phyloP scores from a whole-genome alignment of 53 echinoderm and acorn worm genomes.

The Pentamera pediparva region DNA sequence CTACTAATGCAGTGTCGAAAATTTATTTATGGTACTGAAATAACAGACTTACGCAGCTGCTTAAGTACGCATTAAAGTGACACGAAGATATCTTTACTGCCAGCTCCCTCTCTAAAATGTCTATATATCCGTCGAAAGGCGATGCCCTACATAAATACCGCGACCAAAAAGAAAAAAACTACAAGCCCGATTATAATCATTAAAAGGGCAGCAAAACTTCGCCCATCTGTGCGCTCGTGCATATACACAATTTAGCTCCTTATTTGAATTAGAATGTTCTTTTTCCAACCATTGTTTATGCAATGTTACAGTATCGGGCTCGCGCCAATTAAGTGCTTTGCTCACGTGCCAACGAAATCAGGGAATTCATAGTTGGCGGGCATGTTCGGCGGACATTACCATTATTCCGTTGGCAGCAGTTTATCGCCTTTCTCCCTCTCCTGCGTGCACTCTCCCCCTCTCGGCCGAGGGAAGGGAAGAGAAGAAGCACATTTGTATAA shows the following conservation, averaged over 20 bases:
- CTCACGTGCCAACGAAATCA: constrained; percentile 20
- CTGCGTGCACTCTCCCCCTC: not conserved
- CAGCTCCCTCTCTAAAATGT: too few species aligned
- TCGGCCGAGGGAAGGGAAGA: not conserved
- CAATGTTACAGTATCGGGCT: constrained; percentile 26
- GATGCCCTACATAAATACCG: not conserved
- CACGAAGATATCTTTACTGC: too few species aligned
- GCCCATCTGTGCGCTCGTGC: constrained; percentile 37
- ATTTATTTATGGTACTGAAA: too few species aligned
- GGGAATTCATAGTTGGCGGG: constrained; percentile 5
- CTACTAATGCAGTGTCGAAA: too few species aligned
- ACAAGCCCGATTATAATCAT: too few species aligned
- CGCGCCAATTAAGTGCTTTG: constrained; percentile 32
- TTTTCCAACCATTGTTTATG: constrained; percentile 9
- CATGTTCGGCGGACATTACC: constrained; percentile 16
- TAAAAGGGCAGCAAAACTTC: too few species aligned
- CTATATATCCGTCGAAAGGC: too few species aligned
- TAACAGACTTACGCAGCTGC: too few species aligned
- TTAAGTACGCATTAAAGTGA: too few species aligned
- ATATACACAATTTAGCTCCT: not conserved
- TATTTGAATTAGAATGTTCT: constrained; percentile 5
- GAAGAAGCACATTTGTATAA: constrained; percentile 22
- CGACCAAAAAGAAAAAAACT: too few species aligned
- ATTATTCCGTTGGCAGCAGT: constrained; percentile 16
- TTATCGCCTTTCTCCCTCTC: constrained; percentile 24